phyloP scores from a whole-genome alignment of 1,140 invertebrate species.

The Wiebesia pumilae region DNA sequence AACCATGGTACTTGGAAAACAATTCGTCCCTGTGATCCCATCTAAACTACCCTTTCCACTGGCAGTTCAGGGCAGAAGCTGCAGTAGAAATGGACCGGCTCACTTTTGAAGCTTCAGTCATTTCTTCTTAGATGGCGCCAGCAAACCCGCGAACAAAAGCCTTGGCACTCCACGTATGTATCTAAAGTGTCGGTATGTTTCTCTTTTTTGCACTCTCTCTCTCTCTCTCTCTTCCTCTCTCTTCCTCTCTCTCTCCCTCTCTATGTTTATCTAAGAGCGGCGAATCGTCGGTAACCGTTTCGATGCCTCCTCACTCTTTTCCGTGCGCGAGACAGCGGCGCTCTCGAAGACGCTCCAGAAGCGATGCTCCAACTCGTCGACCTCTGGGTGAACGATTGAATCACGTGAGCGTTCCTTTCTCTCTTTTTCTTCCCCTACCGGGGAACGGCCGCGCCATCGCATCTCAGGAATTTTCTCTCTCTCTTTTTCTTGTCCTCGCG shows the following conservation, averaged over 20 bases:
- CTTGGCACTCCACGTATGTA: background rate
- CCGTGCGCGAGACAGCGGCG: background rate
- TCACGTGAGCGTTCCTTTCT: background rate
- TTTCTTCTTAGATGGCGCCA: background rate
- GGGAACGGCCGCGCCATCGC: background rate
- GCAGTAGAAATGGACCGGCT: too few relatives aligned
- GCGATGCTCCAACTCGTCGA: background rate
- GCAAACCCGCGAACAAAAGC: background rate
- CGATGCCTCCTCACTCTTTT: background rate
- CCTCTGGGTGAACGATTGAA: background rate
- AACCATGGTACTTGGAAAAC: too few relatives aligned
- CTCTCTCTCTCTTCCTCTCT: too few relatives aligned
- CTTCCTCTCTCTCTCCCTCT: background rate
- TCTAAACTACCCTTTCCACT: too few relatives aligned
- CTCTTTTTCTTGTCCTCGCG: background rate
- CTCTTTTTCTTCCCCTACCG: background rate
- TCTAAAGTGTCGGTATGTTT: background rate
- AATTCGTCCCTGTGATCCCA: too few relatives aligned
- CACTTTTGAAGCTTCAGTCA: background rate
- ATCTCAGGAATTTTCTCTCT: background rate
- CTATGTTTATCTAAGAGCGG: background rate
- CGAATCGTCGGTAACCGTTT: background rate
- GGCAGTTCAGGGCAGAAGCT: too few relatives aligned
- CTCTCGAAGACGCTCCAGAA: slow-evolving; percentile 3
- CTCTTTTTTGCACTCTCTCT: too few relatives aligned